Base-by-base conservation (phyloP, 1,140 invertebrate genomes). In the Cheumatopsyche charites region DNA sequence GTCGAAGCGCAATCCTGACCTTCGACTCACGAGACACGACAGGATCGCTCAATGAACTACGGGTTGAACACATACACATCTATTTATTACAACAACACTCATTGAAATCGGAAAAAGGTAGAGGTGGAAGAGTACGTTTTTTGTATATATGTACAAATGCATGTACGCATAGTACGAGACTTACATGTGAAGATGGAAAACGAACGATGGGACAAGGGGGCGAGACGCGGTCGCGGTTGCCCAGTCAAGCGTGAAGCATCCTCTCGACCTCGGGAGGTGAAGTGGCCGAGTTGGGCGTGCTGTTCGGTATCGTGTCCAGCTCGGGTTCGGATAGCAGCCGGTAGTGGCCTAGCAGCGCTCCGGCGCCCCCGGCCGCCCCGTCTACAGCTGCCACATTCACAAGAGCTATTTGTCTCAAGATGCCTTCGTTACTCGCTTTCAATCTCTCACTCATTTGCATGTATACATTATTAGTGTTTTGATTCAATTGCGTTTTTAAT, bases 331-430 rank as follows among this genome's bases (percentile, higher is more conserved):
- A 81, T 78, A 83, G 81, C 77, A 79, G 80, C 26, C 80, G 82
- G 79, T 83, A 83, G 77, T 77, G 80, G 63, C 82, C 82, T 62
- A 83, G 81, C 73, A 80, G 80, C 75, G 80, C 79, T 75, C 79
- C 79, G 55, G 71, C 78, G 67, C 77, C 73, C 72, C 79, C 81
- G 78, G 77, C 75, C 62, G 42, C 63, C 12, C 72, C 52, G 26
- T 67, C 72, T 15, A 66, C 72, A 62, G 61, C 73, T 61, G 77
- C 70, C 65, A 45, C 70, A 68, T 25, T 65, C 43, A 62, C 43
- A 70, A 41, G 29, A 36, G 19, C 66, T 45, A 42, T n/a, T n/a
- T 52, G 29, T 62, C 73, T 67, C 74, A 70, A 65, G 36, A 71
- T 36, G 68, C 67, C 52, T n/a, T 72, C 62, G n/a, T 19, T 17